A percentile compares a stretch with the other conserved stretches of the same genome.
Evolutionary conservation across 2,113 vertebrate species (phyloP).

Genomic region (Carlito syrichta): DNA sequence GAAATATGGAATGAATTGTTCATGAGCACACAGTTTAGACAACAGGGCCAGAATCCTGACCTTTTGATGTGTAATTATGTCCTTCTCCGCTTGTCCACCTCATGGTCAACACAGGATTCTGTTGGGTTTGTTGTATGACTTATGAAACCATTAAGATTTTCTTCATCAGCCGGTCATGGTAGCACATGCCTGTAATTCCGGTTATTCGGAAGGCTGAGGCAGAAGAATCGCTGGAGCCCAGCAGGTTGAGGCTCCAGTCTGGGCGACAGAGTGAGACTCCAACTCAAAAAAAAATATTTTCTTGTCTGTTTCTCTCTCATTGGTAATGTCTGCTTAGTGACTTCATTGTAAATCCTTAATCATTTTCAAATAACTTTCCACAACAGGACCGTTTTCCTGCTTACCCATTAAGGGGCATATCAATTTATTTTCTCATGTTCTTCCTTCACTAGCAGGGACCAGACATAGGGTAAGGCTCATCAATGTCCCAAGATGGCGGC

Average conservation of each 20-base stretch:
- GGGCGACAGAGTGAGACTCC: too few species aligned
- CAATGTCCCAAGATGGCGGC: not conserved
- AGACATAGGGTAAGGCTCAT: not conserved
- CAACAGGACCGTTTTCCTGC: not conserved
- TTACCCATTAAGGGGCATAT: not conserved
- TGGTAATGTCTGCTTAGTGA: not conserved
- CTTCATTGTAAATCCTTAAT: not conserved
- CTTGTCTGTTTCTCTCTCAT: not conserved
- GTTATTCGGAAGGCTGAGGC: too few species aligned
- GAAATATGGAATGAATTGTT: not conserved
- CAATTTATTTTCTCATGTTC: not conserved
- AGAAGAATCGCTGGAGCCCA: too few species aligned
- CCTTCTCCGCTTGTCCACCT: not conserved
- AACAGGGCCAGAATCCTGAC: not conserved
- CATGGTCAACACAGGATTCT: not conserved
- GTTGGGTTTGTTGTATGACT: not conserved
- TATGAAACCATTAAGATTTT: not conserved
- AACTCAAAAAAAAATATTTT: too few species aligned
- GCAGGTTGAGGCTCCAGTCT: too few species aligned
- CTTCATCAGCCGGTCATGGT: too few species aligned
- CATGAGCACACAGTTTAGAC: not conserved
- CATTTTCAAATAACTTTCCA: not conserved
- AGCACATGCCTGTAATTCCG: too few species aligned
- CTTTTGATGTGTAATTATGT: not conserved
- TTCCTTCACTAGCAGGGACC: not conserved